These are phyloP conservation scores for Hypocryptadius cinnamomeus DNA, from an alignment of 2,113 vertebrate genomes.

Conservation along the genomic window DNA sequence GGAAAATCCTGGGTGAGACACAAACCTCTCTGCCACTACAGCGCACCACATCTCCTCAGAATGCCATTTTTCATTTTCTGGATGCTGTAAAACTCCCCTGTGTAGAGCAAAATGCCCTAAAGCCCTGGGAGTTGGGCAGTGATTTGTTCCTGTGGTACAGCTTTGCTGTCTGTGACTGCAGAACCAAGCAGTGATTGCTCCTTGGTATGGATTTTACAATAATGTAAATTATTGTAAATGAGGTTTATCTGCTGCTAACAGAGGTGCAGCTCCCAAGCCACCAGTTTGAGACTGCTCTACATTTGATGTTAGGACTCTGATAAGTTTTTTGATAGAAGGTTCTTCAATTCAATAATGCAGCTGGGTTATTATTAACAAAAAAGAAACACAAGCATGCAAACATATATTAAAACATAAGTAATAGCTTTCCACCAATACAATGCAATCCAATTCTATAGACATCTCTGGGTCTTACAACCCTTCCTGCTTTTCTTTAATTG, in stretches of 20 bases:
- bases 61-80: conserved; percentile 8
- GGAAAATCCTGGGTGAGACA: not conserved
- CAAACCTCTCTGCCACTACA: not conserved
- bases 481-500: not conserved
- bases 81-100: not conserved
- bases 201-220: not conserved
- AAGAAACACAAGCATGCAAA: not conserved
- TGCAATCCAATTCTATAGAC: not conserved
- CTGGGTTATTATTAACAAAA: not conserved
- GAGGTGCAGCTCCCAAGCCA: not conserved
- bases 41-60: not conserved
- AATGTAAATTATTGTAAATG: not conserved
- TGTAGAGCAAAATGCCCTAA: not conserved
- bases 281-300: not conserved
- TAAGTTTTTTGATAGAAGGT: not conserved
- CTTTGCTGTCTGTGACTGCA: not conserved
- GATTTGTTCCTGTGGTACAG: not conserved
- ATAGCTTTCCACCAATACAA: not conserved
- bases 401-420: not conserved
- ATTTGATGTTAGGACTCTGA: not conserved
- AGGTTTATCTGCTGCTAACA: not conserved
- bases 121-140: not conserved
- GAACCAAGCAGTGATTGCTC: not conserved
- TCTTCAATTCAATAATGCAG: not conserved
- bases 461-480: not conserved